Conservation (phyloP, 2,113 vertebrate species). For the Verasper variegatus region DNA sequence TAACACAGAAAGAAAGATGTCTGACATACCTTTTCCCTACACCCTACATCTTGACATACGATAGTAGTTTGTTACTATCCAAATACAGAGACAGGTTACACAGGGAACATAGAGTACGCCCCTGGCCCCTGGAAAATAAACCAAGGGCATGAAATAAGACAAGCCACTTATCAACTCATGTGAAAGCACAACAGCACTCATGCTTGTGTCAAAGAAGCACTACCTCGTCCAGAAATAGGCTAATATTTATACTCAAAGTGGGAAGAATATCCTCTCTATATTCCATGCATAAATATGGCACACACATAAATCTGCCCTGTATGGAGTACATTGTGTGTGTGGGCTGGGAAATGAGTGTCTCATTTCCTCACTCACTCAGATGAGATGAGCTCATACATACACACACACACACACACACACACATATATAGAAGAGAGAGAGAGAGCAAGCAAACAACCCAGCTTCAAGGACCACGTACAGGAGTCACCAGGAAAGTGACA, state of each 20-base stretch:
- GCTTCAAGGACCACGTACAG: background rate
- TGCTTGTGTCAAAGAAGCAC: conserved; percentile 14
- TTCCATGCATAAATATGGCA: conserved; percentile 34
- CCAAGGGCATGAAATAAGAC: conserved; percentile 35
- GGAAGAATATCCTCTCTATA: conserved; percentile 10
- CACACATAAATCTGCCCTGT: conserved; percentile 43
- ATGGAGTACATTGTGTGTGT: conserved; percentile 35
- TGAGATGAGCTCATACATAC: conserved; percentile 25
- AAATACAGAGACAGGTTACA: conserved; percentile 16
- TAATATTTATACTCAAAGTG: conserved; percentile 42
- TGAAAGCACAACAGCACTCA: conserved; percentile 40
- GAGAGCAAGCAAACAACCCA: background rate
- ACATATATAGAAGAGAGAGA: conserved; percentile 4
- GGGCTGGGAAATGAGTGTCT: conserved; percentile 42
- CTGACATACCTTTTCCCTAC: background rate
- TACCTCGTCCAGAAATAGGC: conserved; percentile 40
- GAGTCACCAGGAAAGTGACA: background rate
- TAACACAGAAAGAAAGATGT: background rate
- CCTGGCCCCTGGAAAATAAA: conserved; percentile 25
- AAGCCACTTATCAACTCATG: conserved; percentile 33
- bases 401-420: conserved; percentile 3
- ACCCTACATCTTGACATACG: conserved; percentile 1
- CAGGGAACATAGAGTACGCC: conserved; percentile 12
- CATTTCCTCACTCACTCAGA: conserved; percentile 36
- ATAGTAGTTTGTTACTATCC: conserved; percentile 6